These are phyloP conservation scores for Chionis minor DNA, from an alignment of 2,113 vertebrate species.

Conservation along the genomic window DNA sequence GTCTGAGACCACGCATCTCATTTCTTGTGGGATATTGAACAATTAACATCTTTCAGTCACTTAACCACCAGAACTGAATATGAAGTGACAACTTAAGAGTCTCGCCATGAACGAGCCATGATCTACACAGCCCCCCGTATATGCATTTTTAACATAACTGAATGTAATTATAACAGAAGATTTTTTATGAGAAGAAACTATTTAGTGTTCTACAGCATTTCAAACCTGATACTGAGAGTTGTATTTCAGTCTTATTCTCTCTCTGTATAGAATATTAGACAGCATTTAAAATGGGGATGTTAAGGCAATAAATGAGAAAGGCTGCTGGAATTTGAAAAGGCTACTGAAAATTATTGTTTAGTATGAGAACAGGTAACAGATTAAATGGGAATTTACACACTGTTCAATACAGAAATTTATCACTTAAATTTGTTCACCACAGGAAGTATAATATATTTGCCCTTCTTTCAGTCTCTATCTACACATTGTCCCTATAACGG, in stretches of 20 bases:
- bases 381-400: not conserved
- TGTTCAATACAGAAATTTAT: not conserved
- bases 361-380: not conserved
- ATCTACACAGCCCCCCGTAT: not conserved
- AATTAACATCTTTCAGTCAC: constrained; percentile 36
- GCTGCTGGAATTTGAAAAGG: not conserved
- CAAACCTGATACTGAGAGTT: not conserved
- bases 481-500: not conserved
- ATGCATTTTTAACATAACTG: constrained; percentile 22
- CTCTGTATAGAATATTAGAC: not conserved
- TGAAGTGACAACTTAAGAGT: not conserved
- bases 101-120: not conserved
- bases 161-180: not conserved
- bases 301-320: not conserved
- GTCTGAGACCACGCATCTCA: constrained; percentile 14
- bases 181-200: not conserved
- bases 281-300: not conserved
- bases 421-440: not conserved
- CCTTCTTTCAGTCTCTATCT: not conserved
- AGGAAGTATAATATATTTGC: not conserved
- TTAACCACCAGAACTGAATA: not conserved
- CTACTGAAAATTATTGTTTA: not conserved
- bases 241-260: not conserved
- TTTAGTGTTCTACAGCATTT: not conserved
- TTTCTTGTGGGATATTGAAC: constrained; percentile 7